Conservation (phyloP, 1,140 invertebrate genomes). For the Centruroides vittatus region DNA sequence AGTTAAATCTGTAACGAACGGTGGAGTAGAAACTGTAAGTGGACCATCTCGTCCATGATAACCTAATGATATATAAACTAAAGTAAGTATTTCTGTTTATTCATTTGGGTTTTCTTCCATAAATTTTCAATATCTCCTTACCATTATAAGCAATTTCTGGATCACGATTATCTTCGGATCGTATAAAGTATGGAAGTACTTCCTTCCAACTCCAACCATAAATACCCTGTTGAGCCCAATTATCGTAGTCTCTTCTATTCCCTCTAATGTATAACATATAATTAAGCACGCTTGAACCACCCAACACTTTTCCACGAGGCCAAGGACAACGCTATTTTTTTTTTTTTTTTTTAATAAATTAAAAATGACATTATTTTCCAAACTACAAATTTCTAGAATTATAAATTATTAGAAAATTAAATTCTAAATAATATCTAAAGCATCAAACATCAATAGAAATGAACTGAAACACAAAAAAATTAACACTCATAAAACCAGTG, state of each 20-base stretch:
- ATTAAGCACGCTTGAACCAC: conserved; percentile 74
- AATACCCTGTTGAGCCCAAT: conserved; percentile 80
- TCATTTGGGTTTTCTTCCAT: too few species aligned
- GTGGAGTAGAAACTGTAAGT: conserved; percentile 16
- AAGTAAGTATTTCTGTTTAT: too few species aligned
- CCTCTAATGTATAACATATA: conserved; percentile 95
- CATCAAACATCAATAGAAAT: too few species aligned
- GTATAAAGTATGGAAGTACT: conserved; percentile 72
- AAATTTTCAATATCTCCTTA: background rate
- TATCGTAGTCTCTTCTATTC: conserved; percentile 81
- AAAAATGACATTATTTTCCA: too few species aligned
- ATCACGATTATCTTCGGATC: conserved; percentile 76
- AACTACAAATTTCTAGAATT: too few species aligned
- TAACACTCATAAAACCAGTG: too few species aligned
- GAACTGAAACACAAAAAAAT: too few species aligned
- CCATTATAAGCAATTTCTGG: conserved; percentile 55
- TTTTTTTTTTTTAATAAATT: conserved; percentile 21
- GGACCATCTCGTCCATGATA: conserved; percentile 19
- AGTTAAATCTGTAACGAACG: conserved; percentile 29
- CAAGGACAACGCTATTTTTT: conserved; percentile 50
- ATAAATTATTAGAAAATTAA: too few species aligned
- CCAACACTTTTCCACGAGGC: conserved; percentile 63
- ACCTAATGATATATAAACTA: background rate
- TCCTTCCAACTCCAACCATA: conserved; percentile 79
- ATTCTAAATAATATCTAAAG: too few species aligned